Evolutionary conservation across 2,113 vertebrate species (phyloP).

Genomic region (Gymnorhina tibicen): DNA sequence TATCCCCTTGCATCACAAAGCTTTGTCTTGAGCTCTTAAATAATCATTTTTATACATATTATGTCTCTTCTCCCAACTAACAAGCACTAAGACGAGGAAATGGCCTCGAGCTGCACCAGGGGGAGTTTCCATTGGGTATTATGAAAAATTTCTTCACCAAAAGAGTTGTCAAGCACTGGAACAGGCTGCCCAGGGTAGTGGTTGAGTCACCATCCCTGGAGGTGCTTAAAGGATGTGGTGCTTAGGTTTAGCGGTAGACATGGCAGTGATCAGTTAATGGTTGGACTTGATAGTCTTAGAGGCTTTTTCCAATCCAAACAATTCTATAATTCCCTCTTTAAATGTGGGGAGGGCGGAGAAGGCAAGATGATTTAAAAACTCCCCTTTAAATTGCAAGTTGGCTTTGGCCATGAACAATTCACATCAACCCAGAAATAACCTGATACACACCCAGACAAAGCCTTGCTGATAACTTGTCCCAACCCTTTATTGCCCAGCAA

Average conservation of each 20-base stretch:
- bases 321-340: neutral
- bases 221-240: neutral
- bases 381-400: neutral
- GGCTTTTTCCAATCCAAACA: neutral
- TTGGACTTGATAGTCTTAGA: too few relatives aligned
- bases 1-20: neutral
- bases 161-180: neutral
- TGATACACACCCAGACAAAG: neutral
- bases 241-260: neutral
- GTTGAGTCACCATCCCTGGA: neutral
- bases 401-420: neutral
- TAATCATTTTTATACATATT: accelerated
- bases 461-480: neutral
- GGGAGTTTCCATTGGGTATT: neutral
- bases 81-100: neutral
- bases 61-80: neutral
- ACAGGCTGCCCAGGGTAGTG: neutral
- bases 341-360: neutral
- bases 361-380: neutral
- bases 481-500: neutral
- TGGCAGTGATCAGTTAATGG: neutral
- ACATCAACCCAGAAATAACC: neutral
- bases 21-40: neutral
- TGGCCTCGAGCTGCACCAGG: neutral
- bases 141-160: neutral